Conservation (phyloP, 1,140 invertebrate genomes). For the Popillia japonica region DNA sequence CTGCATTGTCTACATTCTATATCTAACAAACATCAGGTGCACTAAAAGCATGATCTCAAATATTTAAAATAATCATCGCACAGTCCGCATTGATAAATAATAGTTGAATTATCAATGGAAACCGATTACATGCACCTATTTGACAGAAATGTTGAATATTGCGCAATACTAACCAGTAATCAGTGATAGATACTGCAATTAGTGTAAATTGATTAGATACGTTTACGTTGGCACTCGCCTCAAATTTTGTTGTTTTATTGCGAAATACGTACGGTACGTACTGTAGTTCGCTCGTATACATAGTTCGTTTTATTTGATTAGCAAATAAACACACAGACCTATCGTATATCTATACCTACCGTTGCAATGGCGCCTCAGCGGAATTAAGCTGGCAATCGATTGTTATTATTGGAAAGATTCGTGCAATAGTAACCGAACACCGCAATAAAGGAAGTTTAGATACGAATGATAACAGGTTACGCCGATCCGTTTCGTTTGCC, state of each 20-base stretch:
- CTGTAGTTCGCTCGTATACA: background rate
- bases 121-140: too few species aligned
- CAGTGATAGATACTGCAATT: background rate
- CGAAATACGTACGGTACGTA: background rate
- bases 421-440: constrained; percentile 13
- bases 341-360: background rate
- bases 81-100: too few species aligned
- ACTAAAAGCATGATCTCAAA: too few species aligned
- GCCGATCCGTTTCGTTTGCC: background rate
- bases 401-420: constrained; percentile 11
- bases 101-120: too few species aligned
- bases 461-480: background rate
- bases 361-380: background rate
- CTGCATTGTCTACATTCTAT: too few species aligned
- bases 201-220: background rate
- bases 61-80: too few species aligned
- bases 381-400: constrained; percentile 5
- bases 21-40: too few species aligned
- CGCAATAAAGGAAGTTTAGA: constrained; percentile 18
- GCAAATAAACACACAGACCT: background rate
- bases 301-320: background rate
- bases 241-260: background rate
- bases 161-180: background rate
- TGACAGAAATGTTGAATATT: too few species aligned
- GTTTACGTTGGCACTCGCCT: background rate